Percentiles rank a stretch among this genome's conserved stretches.
These are phyloP conservation scores for Danio albolineatus DNA, from an alignment of 2,797 vertebrate species.

Conservation along the genomic window DNA sequence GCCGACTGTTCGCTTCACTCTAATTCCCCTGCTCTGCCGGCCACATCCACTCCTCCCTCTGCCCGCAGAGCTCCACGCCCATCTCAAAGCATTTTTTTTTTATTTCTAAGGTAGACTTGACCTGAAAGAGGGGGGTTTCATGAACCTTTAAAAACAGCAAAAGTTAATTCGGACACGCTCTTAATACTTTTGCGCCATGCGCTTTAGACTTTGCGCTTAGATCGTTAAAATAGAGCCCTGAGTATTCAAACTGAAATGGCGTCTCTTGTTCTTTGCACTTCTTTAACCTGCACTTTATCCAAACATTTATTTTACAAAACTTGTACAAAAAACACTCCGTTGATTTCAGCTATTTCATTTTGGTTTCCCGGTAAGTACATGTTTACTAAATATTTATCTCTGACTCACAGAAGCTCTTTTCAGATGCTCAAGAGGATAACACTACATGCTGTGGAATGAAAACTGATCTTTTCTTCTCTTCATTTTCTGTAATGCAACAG, in stretches of 20 bases:
- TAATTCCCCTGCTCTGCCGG: too few species aligned
- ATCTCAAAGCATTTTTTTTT: too few species aligned
- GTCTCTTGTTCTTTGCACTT: background rate
- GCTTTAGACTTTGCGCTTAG: too few species aligned
- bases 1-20: too few species aligned
- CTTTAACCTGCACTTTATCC: background rate
- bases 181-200: too few species aligned
- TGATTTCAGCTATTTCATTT: background rate
- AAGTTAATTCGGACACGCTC: too few species aligned
- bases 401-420: conserved; percentile 1
- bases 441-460: conserved; percentile 11
- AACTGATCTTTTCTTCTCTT: background rate
- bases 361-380: background rate
- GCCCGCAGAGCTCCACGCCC: too few species aligned
- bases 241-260: background rate
- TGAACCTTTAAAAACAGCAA: too few species aligned
- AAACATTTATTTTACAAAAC: conserved; percentile 35
- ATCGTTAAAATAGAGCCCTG: too few species aligned
- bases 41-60: too few species aligned
- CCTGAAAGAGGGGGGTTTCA: too few species aligned
- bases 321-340: background rate
- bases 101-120: too few species aligned
- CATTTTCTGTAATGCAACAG: background rate
- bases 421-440: background rate
- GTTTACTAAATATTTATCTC: conserved; percentile 33